Conservation (phyloP, 1,140 invertebrate genomes). For the Ceratina calcarata region DNA sequence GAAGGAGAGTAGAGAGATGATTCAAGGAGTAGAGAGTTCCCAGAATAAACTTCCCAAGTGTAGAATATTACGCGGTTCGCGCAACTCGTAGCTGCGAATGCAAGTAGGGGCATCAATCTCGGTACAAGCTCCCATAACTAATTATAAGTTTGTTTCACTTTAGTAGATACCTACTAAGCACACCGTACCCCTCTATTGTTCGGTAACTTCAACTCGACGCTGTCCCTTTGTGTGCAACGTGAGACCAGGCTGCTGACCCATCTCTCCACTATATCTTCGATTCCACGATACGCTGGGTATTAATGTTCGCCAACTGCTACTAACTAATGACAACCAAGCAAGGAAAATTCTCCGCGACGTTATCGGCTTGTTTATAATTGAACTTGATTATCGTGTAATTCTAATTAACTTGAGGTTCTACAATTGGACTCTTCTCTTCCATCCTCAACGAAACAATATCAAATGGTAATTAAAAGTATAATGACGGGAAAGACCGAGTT, state of each 20-base stretch:
- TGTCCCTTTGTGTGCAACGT: slow-evolving; percentile 46
- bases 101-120: slow-evolving; percentile 41
- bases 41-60: slow-evolving; percentile 23
- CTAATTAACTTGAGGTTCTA: background rate
- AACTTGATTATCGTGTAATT: background rate
- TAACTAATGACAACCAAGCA: slow-evolving; percentile 29
- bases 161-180: slow-evolving; percentile 36
- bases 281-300: slow-evolving; percentile 35
- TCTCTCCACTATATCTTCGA: slow-evolving; percentile 36
- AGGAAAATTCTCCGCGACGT: background rate
- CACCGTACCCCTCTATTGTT: slow-evolving; percentile 27
- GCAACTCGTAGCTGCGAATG: slow-evolving; percentile 31
- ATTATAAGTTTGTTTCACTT: slow-evolving; percentile 53
- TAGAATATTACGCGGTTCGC: slow-evolving; percentile 31
- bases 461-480: too few relatives aligned
- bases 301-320: slow-evolving; percentile 36
- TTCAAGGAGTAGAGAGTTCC: background rate
- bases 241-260: slow-evolving; percentile 38
- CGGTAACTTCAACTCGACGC: slow-evolving; percentile 33
- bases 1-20: background rate
- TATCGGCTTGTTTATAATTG: background rate
- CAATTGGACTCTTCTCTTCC: too few relatives aligned
- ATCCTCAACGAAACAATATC: background rate
- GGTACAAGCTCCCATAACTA: slow-evolving; percentile 50
- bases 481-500: too few relatives aligned